phyloP scores from a whole-genome alignment of 2,797 vertebrate species.

The Philypnodon macrostomus region DNA sequence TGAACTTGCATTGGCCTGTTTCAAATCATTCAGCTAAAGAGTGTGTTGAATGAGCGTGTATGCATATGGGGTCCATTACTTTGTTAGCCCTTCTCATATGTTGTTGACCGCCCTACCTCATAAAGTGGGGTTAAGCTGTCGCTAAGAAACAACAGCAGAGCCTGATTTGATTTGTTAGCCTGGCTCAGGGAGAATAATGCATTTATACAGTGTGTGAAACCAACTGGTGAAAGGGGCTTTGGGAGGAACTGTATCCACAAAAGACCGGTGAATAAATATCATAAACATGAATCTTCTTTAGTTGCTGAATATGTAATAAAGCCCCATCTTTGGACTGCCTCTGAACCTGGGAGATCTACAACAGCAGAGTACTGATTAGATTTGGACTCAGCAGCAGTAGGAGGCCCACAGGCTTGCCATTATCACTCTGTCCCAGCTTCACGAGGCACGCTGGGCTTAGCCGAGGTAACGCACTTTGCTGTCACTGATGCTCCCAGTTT shows the following conservation, averaged over 20 bases:
- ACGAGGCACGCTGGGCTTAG: constrained; percentile 26
- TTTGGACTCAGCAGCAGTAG: constrained; percentile 36
- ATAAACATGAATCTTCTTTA: constrained; percentile 11
- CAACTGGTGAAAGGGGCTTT: constrained; percentile 17
- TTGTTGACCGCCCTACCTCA: constrained; percentile 23
- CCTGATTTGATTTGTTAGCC: constrained; percentile 39
- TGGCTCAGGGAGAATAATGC: constrained; percentile 9
- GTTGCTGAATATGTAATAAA: too few species aligned
- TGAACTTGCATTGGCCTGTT: too few species aligned
- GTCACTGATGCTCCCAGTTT: constrained; percentile 22
- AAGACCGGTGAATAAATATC: too few species aligned
- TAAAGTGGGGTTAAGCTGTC: constrained; percentile 33
- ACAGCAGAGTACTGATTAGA: constrained; percentile 54
- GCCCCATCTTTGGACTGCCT: constrained; percentile 22
- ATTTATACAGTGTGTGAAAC: constrained; percentile 29
- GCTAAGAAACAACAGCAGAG: constrained; percentile 22
- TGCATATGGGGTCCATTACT: too few species aligned
- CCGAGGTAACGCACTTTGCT: constrained; percentile 31
- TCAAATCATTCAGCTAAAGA: too few species aligned
- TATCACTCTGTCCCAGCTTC: constrained; percentile 42
- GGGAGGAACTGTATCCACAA: constrained; percentile 7
- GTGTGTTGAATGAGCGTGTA: too few species aligned
- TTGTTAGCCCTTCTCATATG: too few species aligned
- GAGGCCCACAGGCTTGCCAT: constrained; percentile 19
- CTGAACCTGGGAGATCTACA: constrained; percentile 50